Evolutionary conservation across 2,888 invertebrate genomes (phyloP).

Genomic region (Cyaniris semiargus): DNA sequence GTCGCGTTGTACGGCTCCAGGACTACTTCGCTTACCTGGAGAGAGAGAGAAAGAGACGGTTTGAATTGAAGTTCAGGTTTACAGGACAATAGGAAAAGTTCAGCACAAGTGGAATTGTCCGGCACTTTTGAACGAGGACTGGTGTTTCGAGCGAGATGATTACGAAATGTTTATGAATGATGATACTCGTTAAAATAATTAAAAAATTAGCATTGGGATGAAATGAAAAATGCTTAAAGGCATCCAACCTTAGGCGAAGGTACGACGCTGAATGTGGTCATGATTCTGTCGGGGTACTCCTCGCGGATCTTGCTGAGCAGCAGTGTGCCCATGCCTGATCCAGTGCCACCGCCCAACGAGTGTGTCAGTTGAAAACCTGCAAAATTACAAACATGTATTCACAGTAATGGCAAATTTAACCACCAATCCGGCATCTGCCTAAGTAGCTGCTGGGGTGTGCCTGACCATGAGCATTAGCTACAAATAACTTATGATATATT

Average conservation of each 20-base stretch:
- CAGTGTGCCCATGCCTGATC: constrained; percentile 93
- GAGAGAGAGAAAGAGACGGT: not conserved
- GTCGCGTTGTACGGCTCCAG: constrained; percentile 90
- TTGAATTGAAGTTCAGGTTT: not conserved
- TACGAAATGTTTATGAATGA: no score
- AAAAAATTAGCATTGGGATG: not conserved
- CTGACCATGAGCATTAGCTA: no score
- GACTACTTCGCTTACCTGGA: constrained; percentile 84
- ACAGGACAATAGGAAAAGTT: not conserved
- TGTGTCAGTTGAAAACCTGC: constrained; percentile 89
- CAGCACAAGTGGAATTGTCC: no score
- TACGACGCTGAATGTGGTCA: constrained; percentile 91
- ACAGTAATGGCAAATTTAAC: no score
- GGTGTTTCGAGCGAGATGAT: no score
- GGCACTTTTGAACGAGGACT: no score
- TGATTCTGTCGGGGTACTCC: constrained; percentile 92
- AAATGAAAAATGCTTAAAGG: not conserved
- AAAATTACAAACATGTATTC: no score
- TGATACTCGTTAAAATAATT: no score
- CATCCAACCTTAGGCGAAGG: constrained; percentile 88
- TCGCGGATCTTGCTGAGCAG: constrained; percentile 93
- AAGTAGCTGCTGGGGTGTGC: no score
- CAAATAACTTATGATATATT: no score
- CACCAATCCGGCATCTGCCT: not conserved
- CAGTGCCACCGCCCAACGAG: constrained; percentile 93